Base-by-base conservation (phyloP, 2,888 invertebrate species). In the Caradrina clavipalpis region DNA sequence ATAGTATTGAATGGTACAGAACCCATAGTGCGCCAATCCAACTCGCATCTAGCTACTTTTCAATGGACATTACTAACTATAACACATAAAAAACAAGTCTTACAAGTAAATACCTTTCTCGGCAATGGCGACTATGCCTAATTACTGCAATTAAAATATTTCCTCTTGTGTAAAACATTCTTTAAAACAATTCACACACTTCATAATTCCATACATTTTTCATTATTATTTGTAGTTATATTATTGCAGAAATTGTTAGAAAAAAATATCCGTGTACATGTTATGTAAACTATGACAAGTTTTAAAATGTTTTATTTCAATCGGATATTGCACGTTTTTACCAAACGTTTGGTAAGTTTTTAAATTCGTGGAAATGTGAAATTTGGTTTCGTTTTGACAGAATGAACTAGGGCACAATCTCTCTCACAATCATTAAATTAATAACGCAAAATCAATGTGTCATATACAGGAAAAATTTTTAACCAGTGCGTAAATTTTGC, bases 121-220 rank as follows among this genome's bases (percentile, higher is more conserved):
- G 64, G 69, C 47, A 57, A 72, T 78, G 75, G 10, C 51, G 45
- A 74, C 63, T 61, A 74, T 78, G 65, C 51, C 57, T 71, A 78
- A 81, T 69, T 55, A 67, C 47, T 35, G 19, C 22, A 80, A 81
- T 81, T 82, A 83, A 81, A 80, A 82, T 80, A 80, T 73, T 73
- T 77, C 42, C 50, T 55, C 50, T 19, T 51, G 11, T 74, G 47
- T 71, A 71, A 66, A 71, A 21, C 58, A 81, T 80, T 74, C 58
- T 78, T 76, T 55, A 49, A 15, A 53, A 75, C 55, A 56, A 78
- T 78, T 75, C 69, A 58, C 79, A 69, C 54, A 82, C 56, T 64
- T 67, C 60, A 42, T 45, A 45, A 78, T 75, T 66, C 47, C 53
- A 67, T 54, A 50, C 10, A 74, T 63, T 50, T 39, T 62, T 68